A percentile compares a stretch with the other conserved stretches of the same genome.
phyloP scores from a whole-genome alignment of 2,888 invertebrate species.

The Drosophila infuscata region DNA sequence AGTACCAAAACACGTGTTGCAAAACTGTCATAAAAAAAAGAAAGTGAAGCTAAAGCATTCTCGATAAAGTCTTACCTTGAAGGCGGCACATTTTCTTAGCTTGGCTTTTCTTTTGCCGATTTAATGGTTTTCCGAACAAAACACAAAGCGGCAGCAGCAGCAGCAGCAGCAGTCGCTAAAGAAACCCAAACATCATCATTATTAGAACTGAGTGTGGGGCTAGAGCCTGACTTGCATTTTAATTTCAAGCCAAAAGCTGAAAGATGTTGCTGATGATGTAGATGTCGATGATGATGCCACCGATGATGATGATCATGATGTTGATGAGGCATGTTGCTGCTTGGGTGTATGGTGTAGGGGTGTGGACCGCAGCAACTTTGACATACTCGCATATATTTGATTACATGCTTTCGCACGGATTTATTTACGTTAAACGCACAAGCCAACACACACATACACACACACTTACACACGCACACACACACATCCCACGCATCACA shows the following conservation, averaged over 20 bases:
- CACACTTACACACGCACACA: neutral
- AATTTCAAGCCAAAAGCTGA: conserved; percentile 25
- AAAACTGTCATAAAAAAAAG: conserved; percentile 50
- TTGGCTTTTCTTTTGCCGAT: conserved; percentile 25
- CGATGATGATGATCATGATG: conserved; percentile 38
- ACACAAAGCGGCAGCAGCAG: conserved; percentile 33
- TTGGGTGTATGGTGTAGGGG: conserved; percentile 6
- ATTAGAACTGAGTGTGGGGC: conserved; percentile 16
- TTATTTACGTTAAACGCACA: conserved; percentile 32
- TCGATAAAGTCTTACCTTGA: conserved; percentile 50
- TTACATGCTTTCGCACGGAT: conserved; percentile 52
- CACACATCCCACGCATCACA: conserved; percentile 10
- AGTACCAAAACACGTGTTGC: conserved; percentile 74
- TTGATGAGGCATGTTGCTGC: conserved; percentile 14
- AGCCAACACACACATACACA: conserved; percentile 16
- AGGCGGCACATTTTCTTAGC: conserved; percentile 28
- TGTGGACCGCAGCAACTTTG: conserved; percentile 32
- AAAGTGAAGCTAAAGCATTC: conserved; percentile 32
- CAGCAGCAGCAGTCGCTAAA: conserved; percentile 24
- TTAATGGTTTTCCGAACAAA: conserved; percentile 66
- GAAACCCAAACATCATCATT: conserved; percentile 19
- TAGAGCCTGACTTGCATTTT: conserved; percentile 67
- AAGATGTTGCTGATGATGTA: conserved; percentile 29
- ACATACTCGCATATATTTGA: conserved; percentile 29
- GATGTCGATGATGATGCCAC: neutral